A percentile compares a stretch with the other conserved stretches of the same genome.
phyloP scores from a whole-genome alignment of 2,113 vertebrate genomes.

The Carassius auratus region DNA sequence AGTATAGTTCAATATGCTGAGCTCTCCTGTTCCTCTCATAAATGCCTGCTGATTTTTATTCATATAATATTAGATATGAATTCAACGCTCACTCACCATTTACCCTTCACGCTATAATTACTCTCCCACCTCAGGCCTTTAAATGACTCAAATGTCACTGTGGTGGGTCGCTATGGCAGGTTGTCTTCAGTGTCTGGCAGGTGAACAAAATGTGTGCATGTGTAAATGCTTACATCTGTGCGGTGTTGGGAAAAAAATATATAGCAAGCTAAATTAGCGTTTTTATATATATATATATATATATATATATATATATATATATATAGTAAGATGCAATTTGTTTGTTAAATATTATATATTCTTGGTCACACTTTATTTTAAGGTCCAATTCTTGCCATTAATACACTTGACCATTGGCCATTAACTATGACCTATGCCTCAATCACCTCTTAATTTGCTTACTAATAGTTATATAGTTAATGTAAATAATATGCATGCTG shows the following conservation, averaged over 20 bases:
- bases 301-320: too few relatives aligned
- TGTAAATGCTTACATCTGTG: slow-evolving; percentile 10
- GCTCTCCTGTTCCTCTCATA: neutral
- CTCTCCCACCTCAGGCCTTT: slow-evolving; percentile 5
- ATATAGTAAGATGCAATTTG: neutral
- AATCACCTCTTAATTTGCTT: too few relatives aligned
- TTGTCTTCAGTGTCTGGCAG: neutral
- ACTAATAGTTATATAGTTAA: too few relatives aligned
- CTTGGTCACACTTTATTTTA: too few relatives aligned
- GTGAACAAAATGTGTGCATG: slow-evolving; percentile 17
- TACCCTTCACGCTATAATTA: slow-evolving; percentile 21
- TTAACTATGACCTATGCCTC: too few relatives aligned
- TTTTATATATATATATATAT: too few relatives aligned
- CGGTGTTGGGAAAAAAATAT: neutral
- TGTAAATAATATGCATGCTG: too few relatives aligned
- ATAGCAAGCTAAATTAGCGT: too few relatives aligned
- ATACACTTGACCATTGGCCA: too few relatives aligned
- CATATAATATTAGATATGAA: slow-evolving; percentile 13
- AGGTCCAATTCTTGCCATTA: too few relatives aligned
- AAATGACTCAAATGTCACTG: slow-evolving; percentile 11
- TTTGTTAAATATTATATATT: too few relatives aligned
- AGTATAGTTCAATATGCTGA: neutral
- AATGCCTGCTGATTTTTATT: slow-evolving; percentile 20
- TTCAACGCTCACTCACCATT: slow-evolving; percentile 20
- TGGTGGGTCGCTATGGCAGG: neutral